A percentile compares a stretch with the other conserved stretches of the same genome.
Conservation (phyloP, 2,888 invertebrate species). For the Drosophila stalkeri region DNA sequence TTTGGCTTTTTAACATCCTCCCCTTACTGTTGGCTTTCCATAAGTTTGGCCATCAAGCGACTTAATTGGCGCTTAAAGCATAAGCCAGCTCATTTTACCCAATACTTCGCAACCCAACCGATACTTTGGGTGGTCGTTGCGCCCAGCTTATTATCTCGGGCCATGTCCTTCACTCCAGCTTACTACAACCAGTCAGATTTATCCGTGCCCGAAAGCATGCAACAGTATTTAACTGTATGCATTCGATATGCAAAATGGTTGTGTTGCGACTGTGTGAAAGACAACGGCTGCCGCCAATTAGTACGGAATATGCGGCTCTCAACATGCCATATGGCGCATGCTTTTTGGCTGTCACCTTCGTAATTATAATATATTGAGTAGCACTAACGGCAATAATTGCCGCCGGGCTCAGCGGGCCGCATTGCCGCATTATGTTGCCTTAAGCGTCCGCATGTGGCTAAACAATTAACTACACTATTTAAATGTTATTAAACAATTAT, state of each 20-base stretch:
- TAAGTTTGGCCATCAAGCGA: conserved; percentile 50
- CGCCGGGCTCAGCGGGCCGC: neutral
- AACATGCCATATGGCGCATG: conserved; percentile 9
- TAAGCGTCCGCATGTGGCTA: conserved; percentile 29
- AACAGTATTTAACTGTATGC: conserved; percentile 4
- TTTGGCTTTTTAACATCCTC: neutral
- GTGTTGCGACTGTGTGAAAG: neutral
- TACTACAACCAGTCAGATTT: neutral
- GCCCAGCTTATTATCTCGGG: neutral
- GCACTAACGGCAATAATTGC: neutral
- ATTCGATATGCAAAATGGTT: neutral
- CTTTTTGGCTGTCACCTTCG: conserved; percentile 9
- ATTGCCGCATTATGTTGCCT: conserved; percentile 21
- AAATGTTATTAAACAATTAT: conserved; percentile 60
- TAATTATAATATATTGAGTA: conserved; percentile 4
- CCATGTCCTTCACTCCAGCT: neutral
- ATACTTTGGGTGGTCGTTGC: neutral
- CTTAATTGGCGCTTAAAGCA: conserved; percentile 71
- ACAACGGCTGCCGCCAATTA: conserved; percentile 24
- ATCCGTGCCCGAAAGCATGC: conserved; percentile 42
- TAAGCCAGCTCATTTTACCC: conserved; percentile 2
- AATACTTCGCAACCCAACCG: no score
- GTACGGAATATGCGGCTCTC: neutral
- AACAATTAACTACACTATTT: conserved; percentile 45
- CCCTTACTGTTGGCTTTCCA: conserved; percentile 17